Base-by-base conservation (phyloP, 1,140 invertebrate species). In the Bombus cullumanus region DNA sequence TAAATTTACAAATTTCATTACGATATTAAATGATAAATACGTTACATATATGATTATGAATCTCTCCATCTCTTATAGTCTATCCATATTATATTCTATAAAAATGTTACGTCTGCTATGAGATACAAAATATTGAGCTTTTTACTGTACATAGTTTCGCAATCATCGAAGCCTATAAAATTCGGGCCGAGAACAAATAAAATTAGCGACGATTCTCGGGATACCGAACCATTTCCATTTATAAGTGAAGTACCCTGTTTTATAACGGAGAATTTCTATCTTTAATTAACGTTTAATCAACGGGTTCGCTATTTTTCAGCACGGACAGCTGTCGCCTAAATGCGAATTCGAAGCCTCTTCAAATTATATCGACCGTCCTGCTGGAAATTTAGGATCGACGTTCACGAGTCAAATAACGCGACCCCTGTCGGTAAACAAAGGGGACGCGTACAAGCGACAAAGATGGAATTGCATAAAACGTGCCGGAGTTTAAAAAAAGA, bases 331-430 rank as follows among this genome's bases (percentile, higher is more conserved):
- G 31, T 79, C 39, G 15, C 53, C 12, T 39, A 28, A 39, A n/a
- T 25, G n/a, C 25, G 37, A 53, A 53, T 47, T 79, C n/a, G 64
- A 43, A 47, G 64, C 31, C 25, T 25, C 75, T 25, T 25, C 25
- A 77, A 39, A 68, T 79, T 68, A 43, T 79, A 43, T 34, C 39
- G 41, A 64, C 13, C 74, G 31, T n/a, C 12, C 31, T 25, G 41
- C 22, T 68, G 41, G 31, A 31, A 74, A 74, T 74, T n/a, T 47
- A 10, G 59, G 34, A 66, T 78, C 76, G 59, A 66, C 34, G 59
- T 25, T 25, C 18, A 59, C 18, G 37, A 43, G 41, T 43, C n/a
- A 64, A 66, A 78, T 31, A 64, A 31, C 59, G 22, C 10, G 10
- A 18, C 6, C n/a, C 39, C 2, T n/a, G 39, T 31, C 10, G 31